Evolutionary conservation across 2,888 invertebrate species (phyloP), one percentile per base, ranked within the genome.

Genomic region (Noctuana brunneofusca): DNA sequence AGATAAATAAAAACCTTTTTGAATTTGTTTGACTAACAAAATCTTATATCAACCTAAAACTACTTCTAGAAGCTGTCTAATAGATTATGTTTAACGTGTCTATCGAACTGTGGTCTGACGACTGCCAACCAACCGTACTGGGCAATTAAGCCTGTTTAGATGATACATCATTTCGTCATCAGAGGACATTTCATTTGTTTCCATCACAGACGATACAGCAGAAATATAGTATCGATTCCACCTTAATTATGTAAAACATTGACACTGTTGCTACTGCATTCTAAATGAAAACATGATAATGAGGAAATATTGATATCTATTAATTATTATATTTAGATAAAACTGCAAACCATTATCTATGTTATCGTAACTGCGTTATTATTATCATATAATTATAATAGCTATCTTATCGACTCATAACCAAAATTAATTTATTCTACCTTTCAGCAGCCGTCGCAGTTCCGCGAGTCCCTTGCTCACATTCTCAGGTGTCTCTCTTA

Each of bases 401-500:
- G 6, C 8, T 38, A 6, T 38, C 6, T 16, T 53, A 53, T 35
- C 35, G 11, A 5, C 4, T 22, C 22, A 9, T 35, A 18, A 18
- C 11, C 12, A 52, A 12, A 32, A 52, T 8, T 30, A 12, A 11
- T n/a, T 32, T 18, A 67, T 24, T 22, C 48, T 73, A 89, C 96
- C 93, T 92, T 93, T 92, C 30, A 96, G 82, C 57, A 94, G 81
- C 65, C 84, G 80, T 65, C 88, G 89, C 2, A 94, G 78, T 68
- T 94, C 93, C 48, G 80, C 81, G 20, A 96, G 78, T 16, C 94
- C 94, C 65, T 92, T 81, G 64, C 93, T 91, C 4, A 93, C 92
- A 18, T 92, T 84, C 77, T 96, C 95, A 0, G 95, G 94, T 0
- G 94, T 93, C 81, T 97, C 96, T 64, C 96, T 88, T 14, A 96